Base-by-base conservation (phyloP, 2,888 invertebrate species). In the Melolontha melolontha region DNA sequence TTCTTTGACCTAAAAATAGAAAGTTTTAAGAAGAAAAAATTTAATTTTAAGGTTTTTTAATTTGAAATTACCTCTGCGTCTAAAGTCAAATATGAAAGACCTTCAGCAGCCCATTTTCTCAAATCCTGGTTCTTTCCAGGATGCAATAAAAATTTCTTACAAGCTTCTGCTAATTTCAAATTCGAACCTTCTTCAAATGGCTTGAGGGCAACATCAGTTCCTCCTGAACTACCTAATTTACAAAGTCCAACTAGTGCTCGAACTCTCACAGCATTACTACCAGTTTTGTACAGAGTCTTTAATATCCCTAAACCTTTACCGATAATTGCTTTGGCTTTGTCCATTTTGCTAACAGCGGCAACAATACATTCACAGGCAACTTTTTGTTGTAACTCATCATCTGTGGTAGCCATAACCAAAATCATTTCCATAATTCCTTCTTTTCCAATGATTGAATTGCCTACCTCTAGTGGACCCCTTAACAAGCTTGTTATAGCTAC, bases 181-280 rank as follows among this genome's bases (percentile, higher is more conserved):
- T 94, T 95, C 0, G 98, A 94, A 0, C 98, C 98, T 78, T 99
- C 98, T 47, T 96, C 94, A 85, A 99, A 97, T 1, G 98, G 96
- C 71, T 93, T 89, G 66, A 93, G 89, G n/a, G 96, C 93, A 11
- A 96, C 95, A 86, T 99, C 99, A 74, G 92, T 93, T 11, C 99
- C 99, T 50, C 97, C 96, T 77, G 94, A 94, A 78, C 94, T 92
- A 10, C 98, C 98, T 69, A 98, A 84, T 84, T 99, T 99, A 79
- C 99, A 99, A 0, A 99, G 86, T 11, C 99, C 99, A 64, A 96
- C 95, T 40, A 96, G 82, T 5, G 95, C 95, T 72, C 96, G 88
- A 0, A 95, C 97, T 77, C 93, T 90, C 62, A 99, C 94, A 42
- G 91, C 90, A 81, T 98, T 97, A 81, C 97, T 91, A 76, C 92